These are phyloP conservation scores for Falco columbarius DNA, from an alignment of 2,797 vertebrate genomes.

Conservation along the genomic window DNA sequence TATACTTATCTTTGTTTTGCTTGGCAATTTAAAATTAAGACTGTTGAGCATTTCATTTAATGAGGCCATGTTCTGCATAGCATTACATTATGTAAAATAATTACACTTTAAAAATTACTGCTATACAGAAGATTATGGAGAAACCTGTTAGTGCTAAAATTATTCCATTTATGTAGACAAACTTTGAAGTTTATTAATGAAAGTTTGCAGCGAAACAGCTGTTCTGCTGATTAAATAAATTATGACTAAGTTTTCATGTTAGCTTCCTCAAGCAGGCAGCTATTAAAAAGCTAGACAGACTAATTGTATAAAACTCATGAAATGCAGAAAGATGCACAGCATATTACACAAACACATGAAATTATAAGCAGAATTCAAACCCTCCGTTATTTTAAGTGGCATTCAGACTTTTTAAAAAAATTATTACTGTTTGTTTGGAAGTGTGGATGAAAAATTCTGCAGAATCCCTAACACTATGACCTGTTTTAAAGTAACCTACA, in stretches of 20 bases:
- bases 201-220: constrained; percentile 33
- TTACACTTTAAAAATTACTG: not conserved
- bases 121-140: not conserved
- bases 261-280: not conserved
- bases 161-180: not conserved
- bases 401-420: not conserved
- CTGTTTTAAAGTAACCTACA: not conserved
- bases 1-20: not conserved
- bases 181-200: constrained; percentile 38
- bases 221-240: constrained; percentile 42
- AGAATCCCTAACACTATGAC: not conserved
- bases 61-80: constrained; percentile 14
- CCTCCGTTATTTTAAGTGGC: not conserved
- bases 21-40: not conserved
- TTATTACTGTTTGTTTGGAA: not conserved
- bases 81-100: constrained; percentile 9
- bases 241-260: not conserved
- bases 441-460: not conserved
- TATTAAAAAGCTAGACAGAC: not conserved
- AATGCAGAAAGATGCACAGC: not conserved
- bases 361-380: not conserved
- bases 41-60: not conserved
- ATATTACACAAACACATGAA: fast-evolving
- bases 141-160: constrained; percentile 9
- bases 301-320: fast-evolving